Conservation (phyloP, 23 tunicate genomes). For the Phallusia fumigata region DNA sequence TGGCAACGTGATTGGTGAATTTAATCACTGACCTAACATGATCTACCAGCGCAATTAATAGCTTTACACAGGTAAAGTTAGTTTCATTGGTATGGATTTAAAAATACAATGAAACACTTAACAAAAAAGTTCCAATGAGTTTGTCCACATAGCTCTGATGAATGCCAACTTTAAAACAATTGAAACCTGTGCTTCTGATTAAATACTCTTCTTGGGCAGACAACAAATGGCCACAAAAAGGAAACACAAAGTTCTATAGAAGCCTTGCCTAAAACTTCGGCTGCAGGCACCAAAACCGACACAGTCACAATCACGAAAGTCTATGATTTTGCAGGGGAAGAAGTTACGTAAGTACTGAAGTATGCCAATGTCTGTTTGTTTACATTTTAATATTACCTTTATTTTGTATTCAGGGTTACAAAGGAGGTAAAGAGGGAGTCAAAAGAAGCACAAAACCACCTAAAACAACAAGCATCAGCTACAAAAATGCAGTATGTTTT, state of each 20-base stretch:
- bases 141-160: too few relatives aligned
- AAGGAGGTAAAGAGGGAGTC: slow-evolving; percentile 74
- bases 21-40: too few relatives aligned
- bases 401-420: slow-evolving; percentile 38
- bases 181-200: too few relatives aligned
- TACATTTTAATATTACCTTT: background rate
- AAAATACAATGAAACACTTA: too few relatives aligned
- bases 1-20: too few relatives aligned
- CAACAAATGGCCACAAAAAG: background rate
- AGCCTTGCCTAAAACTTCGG: background rate
- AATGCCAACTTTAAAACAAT: too few relatives aligned
- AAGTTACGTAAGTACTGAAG: slow-evolving; percentile 47
- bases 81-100: too few relatives aligned
- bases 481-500: background rate
- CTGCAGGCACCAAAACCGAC: background rate
- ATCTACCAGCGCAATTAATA: too few relatives aligned
- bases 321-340: slow-evolving; percentile 91
- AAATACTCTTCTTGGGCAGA: too few relatives aligned
- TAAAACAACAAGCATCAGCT: slow-evolving; percentile 24
- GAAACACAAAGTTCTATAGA: background rate
- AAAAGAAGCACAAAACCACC: slow-evolving; percentile 47
- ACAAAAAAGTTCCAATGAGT: too few relatives aligned
- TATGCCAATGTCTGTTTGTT: background rate
- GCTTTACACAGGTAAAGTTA: too few relatives aligned
- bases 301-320: slow-evolving; percentile 73